These are phyloP conservation scores for Choloepus hoffmanni DNA, from an alignment of 2,113 vertebrate species.

Conservation along the genomic window DNA sequence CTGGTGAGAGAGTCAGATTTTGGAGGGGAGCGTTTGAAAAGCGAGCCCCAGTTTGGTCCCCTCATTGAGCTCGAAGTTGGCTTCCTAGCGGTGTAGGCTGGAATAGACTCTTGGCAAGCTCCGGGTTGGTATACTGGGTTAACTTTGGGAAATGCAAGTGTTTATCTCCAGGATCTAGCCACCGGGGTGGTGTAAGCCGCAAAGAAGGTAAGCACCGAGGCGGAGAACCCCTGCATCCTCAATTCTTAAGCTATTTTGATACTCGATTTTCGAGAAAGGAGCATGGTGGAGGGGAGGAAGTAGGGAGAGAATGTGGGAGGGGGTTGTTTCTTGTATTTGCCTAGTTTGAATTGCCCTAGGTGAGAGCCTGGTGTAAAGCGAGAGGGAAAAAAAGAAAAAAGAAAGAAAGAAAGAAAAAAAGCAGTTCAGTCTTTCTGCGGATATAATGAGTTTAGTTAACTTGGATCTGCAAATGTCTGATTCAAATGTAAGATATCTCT, in stretches of 20 bases:
- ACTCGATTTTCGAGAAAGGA: slow-evolving; percentile 66
- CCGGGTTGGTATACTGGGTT: slow-evolving; percentile 92
- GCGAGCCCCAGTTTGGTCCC: slow-evolving; percentile 80
- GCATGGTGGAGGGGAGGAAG: slow-evolving; percentile 67
- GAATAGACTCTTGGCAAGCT: slow-evolving; percentile 89
- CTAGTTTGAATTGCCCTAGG: slow-evolving; percentile 85
- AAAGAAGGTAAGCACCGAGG: slow-evolving; percentile 94
- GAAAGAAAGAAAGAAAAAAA: slow-evolving; percentile 44
- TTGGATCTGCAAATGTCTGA: slow-evolving; percentile 82
- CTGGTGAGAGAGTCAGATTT: slow-evolving; percentile 74
- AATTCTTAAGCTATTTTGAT: slow-evolving; percentile 77
- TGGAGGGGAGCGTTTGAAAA: slow-evolving; percentile 77
- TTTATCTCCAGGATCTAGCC: slow-evolving; percentile 96
- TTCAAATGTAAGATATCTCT: slow-evolving; percentile 81
- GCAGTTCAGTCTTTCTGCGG: slow-evolving; percentile 80
- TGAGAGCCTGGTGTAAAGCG: slow-evolving; percentile 74
- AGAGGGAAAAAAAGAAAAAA: slow-evolving; percentile 23
- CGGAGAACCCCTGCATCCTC: slow-evolving; percentile 71
- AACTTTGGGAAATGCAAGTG: slow-evolving; percentile 99
- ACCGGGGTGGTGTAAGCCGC: slow-evolving; percentile 94
- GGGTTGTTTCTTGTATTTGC: slow-evolving; percentile 83
- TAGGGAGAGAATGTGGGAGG: slow-evolving; percentile 61
- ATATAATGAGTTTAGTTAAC: slow-evolving; percentile 86
- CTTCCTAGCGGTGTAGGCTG: slow-evolving; percentile 90
- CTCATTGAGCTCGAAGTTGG: slow-evolving; percentile 91